Base-by-base conservation (phyloP, 2,113 vertebrate species). In the Rhinolophus ferrumequinum region DNA sequence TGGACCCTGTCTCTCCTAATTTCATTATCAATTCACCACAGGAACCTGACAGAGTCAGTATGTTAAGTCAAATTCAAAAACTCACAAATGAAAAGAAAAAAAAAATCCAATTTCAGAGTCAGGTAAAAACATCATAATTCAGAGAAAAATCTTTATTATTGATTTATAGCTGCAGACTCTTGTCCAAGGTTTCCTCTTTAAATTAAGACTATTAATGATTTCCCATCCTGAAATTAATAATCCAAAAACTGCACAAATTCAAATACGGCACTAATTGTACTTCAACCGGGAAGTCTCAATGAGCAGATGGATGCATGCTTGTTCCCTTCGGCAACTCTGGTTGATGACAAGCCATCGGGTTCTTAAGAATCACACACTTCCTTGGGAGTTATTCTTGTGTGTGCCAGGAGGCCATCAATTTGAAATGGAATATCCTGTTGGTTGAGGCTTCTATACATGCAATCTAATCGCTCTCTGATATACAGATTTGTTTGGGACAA, bases 11-110 rank as follows among this genome's bases (percentile, higher is more conserved):
- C 87, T 92, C 52, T 97, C 76, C 47, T 97, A 76, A 76, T 97
- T 98, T 98, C 97, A 96, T 95, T 97, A 54, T 81, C 97, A 95
- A 50, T 90, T 96, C 97, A 77, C 24, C 97, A 77, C 72, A 72
- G 60, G 83, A 41, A 84, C 19, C 60, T 80, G 77, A 84, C 26
- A 88, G 67, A 97, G 84, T 84, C 97, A 93, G 85, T 97, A 47
- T 90, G 64, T 86, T 81, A 90, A 96, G 38, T 95, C 60, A 97
- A 80, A 98, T 97, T 97, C 90, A 88, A 85, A 94, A 92, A 72
- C 92, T 12, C 33, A 96, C 95, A 96, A 94, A 54, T 1, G 9
- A 76, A 88, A 88, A 38, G 38, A 7, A 8, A 64, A 76, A 72
- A n/a, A 89, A 81, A 92, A 95, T 87, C 79, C 75, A 97, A 94